Evolutionary conservation across 2,797 vertebrate species (phyloP).

Genomic region (Thamnophis elegans): DNA sequence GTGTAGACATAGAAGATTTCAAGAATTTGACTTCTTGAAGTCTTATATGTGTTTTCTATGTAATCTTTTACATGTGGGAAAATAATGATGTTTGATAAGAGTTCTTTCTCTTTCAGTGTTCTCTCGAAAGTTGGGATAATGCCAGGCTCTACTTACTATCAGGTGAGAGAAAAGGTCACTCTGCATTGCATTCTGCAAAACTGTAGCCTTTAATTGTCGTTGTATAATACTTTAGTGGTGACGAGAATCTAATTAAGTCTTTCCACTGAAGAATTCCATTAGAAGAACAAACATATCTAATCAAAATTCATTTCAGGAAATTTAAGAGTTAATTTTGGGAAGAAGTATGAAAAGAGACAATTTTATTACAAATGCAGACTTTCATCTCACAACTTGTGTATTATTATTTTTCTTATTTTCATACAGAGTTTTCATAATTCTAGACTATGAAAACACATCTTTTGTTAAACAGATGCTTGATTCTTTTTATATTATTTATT

Average conservation of each 20-base stretch:
- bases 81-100: background rate
- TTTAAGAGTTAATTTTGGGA: background rate
- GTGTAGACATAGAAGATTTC: background rate
- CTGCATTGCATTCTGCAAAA: background rate
- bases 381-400: background rate
- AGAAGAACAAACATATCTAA: background rate
- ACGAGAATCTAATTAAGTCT: background rate
- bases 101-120: slow-evolving; percentile 70
- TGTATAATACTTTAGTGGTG: background rate
- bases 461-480: background rate
- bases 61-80: background rate
- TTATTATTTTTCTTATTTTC: background rate
- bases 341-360: background rate
- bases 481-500: background rate
- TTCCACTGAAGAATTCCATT: background rate
- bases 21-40: background rate
- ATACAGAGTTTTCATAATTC: slow-evolving; percentile 8
- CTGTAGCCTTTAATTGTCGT: background rate
- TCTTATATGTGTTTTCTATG: background rate
- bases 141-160: slow-evolving; percentile 80
- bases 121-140: slow-evolving; percentile 79
- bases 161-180: slow-evolving; percentile 69
- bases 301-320: background rate
- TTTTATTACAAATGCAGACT: background rate
- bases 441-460: slow-evolving; percentile 13